Evolutionary conservation across 1,140 invertebrate species (phyloP), one percentile per base, ranked within the genome.

Genomic region (Bombus picipes): DNA sequence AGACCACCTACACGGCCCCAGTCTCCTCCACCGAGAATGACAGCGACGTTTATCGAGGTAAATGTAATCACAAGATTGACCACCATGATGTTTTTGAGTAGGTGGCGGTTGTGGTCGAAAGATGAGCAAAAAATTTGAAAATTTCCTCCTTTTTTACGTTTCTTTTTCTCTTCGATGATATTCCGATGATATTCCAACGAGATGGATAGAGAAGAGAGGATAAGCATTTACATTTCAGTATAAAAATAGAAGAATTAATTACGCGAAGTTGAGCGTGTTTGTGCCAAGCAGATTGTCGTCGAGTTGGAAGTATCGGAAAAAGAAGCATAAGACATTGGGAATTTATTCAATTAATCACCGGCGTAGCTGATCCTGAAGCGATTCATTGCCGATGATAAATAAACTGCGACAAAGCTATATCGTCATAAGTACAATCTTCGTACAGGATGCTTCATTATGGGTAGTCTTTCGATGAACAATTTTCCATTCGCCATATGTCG

Each of bases 1-100:
- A 89, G 59, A 90, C 89, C 71, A 90, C 88, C 59, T 89, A 89
- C 88, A 82, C 79, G 76, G n/a, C 73, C 34, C 80, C 89, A 32
- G 53, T 87, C 85, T 90, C 89, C 76, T 83, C 89, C 75, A 92
- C 87, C 87, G 92, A 92, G 91, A 93, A 91, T 80, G 90, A 92
- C 92, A 90, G 77, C 91, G 92, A 93, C 81, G 78, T 89, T 74
- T 88, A 85, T 77, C 84, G 85, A 93, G 93, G 93, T 94, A 93
- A 93, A 81, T 72, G 12, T 28, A n/a, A 72, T 72, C 39, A n/a
- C 28, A 43, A 28, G 12, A 72, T 72, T n/a, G 9, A 66, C 28
- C 70, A 8, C 18, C 8, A 8, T 68, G 6, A 32, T 47, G 12
- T 47, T 22, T 47, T 9, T 32, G 41, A 22, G 65, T 22, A 62